Evolutionary conservation across 2,797 vertebrate species (phyloP).

Genomic region (Falco concolor): DNA sequence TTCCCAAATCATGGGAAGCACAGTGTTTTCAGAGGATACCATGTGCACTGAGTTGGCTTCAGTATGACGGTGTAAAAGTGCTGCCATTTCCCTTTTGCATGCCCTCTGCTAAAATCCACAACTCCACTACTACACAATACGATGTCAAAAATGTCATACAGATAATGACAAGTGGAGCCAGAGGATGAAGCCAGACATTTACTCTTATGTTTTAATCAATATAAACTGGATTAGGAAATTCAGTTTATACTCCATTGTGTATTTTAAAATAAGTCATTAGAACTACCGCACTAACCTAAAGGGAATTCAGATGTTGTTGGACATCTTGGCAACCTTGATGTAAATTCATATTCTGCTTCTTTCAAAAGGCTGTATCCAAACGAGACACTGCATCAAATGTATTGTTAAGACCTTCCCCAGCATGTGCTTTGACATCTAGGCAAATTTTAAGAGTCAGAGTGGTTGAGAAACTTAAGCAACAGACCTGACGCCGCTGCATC

Average conservation of each 20-base stretch:
- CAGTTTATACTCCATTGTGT: background rate
- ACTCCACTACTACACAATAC: background rate
- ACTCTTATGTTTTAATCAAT: background rate
- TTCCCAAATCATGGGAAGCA: background rate
- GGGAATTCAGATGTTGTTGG: background rate
- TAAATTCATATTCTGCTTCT: background rate
- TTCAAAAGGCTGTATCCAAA: conserved; percentile 3
- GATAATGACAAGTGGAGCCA: background rate
- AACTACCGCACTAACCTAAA: background rate
- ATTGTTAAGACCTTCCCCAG: background rate
- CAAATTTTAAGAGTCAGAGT: background rate
- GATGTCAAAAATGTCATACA: background rate
- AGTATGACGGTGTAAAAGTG: background rate
- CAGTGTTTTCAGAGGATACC: background rate
- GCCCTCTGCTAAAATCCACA: background rate
- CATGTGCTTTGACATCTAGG: background rate
- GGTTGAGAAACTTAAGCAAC: background rate
- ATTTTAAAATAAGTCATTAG: background rate
- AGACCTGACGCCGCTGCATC: background rate
- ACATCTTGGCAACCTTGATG: background rate
- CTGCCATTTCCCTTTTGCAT: background rate
- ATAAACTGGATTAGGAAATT: conserved; percentile 16
- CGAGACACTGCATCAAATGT: background rate
- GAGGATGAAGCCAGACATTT: background rate
- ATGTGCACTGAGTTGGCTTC: background rate